Evolutionary conservation across 2,888 invertebrate species (phyloP), one percentile per base, ranked within the genome.

Genomic region (Apotomis capreana): DNA sequence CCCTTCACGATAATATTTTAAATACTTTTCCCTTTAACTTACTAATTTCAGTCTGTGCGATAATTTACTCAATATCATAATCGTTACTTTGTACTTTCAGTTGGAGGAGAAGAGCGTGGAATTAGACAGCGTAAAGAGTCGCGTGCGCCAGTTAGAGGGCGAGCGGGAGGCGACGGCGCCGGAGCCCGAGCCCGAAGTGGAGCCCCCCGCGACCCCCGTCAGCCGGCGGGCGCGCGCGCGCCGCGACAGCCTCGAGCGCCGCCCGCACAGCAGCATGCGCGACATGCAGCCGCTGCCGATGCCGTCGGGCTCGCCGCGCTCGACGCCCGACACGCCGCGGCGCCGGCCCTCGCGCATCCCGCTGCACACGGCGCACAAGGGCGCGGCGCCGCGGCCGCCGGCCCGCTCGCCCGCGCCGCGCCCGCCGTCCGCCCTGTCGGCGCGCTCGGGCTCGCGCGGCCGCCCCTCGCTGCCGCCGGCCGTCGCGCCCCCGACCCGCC

Each of bases 21-120:
- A 15, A 15, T 15, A 15, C 15, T 15, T 15, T 26, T 26, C 26
- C 26, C 26, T 26, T 26, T 26, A 26, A 26, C 2, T 26, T 26
- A 26, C 26, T 26, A 26, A 26, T 26, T 26, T 26, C 2, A 26
- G 26, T 26, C 26, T 26, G 26, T 26, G 26, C 26, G 26, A 26
- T 26, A 26, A 26, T 26, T 26, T 26, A 26, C 26, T 9, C 10
- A 49, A 51, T 51, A 49, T 10, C 49, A 54, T 5, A 15, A 36
- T 26, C 36, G 12, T 57, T 57, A 36, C 26, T 13, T 36, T n/a
- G 26, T 1, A 75, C 26, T 87, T 82, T 13, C 92, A 97, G 97
- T 89, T 97, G 80, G 97, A 97, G 87, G 97, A 97, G 87, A 95
- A 96, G 84, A 96, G 95, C 81, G 97, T 97, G 80, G 97, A 97